A percentile compares a stretch with the other conserved stretches of the same genome.
Conservation (phyloP, 2,113 vertebrate species). For the Microtus richardsoni region DNA sequence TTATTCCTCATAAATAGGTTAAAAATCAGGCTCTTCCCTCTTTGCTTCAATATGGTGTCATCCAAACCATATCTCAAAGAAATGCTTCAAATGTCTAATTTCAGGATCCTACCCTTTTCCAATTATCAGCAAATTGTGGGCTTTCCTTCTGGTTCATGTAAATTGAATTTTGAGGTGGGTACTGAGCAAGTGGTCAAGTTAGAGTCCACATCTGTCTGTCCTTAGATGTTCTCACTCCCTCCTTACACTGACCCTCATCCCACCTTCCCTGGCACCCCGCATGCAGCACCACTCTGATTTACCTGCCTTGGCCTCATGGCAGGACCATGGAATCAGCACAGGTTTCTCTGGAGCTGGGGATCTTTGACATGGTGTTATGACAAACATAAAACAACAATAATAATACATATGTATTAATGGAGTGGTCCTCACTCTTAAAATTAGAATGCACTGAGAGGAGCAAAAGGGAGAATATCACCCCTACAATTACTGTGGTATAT, state of each 20-base stretch:
- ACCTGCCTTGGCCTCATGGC: background rate
- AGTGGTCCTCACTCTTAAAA: background rate
- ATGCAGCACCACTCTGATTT: background rate
- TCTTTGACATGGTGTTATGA: background rate
- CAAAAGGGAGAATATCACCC: background rate
- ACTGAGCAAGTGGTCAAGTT: background rate
- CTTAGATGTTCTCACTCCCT: background rate
- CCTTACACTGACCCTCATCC: background rate
- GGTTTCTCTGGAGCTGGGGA: background rate
- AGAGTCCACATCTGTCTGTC: background rate
- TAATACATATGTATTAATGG: background rate
- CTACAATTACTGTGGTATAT: background rate
- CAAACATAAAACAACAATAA: background rate
- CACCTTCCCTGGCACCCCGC: background rate
- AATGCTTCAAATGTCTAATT: background rate
- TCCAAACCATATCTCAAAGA: background rate
- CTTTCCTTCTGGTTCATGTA: background rate
- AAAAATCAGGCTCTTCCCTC: background rate
- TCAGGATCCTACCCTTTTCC: background rate
- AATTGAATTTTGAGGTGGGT: background rate
- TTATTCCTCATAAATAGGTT: background rate
- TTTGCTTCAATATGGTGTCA: background rate
- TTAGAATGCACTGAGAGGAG: background rate
- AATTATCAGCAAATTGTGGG: background rate
- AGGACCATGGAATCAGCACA: background rate